Evolutionary conservation across 1,140 invertebrate genomes (phyloP), one percentile per base, ranked within the genome.

Genomic region (Dendrolimus kikuchii): DNA sequence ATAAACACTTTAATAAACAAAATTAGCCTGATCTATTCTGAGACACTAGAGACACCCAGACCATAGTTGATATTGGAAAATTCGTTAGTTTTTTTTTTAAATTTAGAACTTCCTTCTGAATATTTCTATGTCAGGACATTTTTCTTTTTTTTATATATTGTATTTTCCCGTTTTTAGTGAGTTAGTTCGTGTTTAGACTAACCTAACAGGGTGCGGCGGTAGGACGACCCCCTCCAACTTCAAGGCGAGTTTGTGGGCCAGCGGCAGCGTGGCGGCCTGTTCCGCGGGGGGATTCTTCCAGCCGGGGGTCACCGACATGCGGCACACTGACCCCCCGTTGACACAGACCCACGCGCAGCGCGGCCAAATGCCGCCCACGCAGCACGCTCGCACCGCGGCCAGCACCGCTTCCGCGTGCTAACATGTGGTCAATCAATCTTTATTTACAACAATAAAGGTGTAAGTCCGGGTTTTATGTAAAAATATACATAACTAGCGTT

Each of bases 211-310:
- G 37, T 51, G n/a, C 0, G 60, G 53, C 1, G 70, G 93, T 68
- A 94, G 91, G 49, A 96, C 90, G 7, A 97, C 94, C 6, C 95
- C 95, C 81, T 97, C 95, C 1, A 97, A 93, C 86, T 95, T 96
- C 2, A 97, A 88, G 2, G 94, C 93, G 10, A 97, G 86, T 55
- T 95, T 92, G 52, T 87, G 81, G 38, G 62, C 51, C 3, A 74
- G 64, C 41, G 73, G 71, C 51, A 80, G 59, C 57, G 74, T 39
- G 53, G 73, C 74, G 36, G 78, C 76, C 62, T 77, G 73, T 8
- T 79, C 77, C 36, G 66, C 66, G 53, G 71, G 60, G 44, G 71
- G 64, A 48, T 62, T 47, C 46, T 73, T 63, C 40, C 51, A 49
- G 10, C 62, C 71, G 0, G 77, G 77, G 4, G 64, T 53, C 53